phyloP scores from a whole-genome alignment of 37 sponge, comb jelly and placozoan genomes.

The Chondrilla cf. caribensis region DNA sequence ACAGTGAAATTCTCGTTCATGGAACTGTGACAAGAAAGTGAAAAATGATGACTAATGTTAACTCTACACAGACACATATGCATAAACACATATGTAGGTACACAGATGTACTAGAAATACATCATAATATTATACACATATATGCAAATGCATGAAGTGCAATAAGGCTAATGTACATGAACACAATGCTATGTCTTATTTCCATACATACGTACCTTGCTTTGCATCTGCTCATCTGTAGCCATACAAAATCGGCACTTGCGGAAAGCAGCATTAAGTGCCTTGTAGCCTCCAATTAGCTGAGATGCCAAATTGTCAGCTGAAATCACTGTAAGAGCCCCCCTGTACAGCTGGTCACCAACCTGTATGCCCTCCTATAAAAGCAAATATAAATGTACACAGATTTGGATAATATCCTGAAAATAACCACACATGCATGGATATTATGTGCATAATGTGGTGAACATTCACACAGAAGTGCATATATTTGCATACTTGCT shows the following conservation, averaged over 20 bases:
- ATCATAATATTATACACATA: too few relatives aligned
- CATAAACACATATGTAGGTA: not conserved
- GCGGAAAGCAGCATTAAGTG: slow-evolving; percentile 18
- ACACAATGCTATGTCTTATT: too few relatives aligned
- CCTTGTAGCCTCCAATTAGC: slow-evolving; percentile 26
- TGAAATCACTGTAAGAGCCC: slow-evolving; percentile 22
- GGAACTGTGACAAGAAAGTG: slow-evolving; percentile 19
- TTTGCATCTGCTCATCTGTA: slow-evolving; percentile 12
- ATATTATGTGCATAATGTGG: too few relatives aligned
- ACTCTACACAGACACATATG: not conserved
- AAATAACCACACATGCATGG: too few relatives aligned
- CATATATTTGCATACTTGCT: too few relatives aligned
- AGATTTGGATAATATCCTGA: too few relatives aligned
- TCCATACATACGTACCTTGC: slow-evolving; percentile 1
- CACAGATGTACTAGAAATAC: not conserved
- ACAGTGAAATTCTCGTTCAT: slow-evolving; percentile 15
- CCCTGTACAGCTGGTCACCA: not conserved
- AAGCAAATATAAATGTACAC: too few relatives aligned
- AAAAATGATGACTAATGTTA: not conserved
- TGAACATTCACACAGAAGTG: too few relatives aligned
- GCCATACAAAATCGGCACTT: slow-evolving; percentile 30
- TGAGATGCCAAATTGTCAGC: slow-evolving; percentile 34
- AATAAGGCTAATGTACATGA: too few relatives aligned
- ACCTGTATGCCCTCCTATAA: too few relatives aligned
- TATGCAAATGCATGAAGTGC: too few relatives aligned